Percentiles rank a stretch among this genome's conserved stretches.
Evolutionary conservation across 2,113 vertebrate species (phyloP).

Genomic region (Nothobranchius kuhntae): DNA sequence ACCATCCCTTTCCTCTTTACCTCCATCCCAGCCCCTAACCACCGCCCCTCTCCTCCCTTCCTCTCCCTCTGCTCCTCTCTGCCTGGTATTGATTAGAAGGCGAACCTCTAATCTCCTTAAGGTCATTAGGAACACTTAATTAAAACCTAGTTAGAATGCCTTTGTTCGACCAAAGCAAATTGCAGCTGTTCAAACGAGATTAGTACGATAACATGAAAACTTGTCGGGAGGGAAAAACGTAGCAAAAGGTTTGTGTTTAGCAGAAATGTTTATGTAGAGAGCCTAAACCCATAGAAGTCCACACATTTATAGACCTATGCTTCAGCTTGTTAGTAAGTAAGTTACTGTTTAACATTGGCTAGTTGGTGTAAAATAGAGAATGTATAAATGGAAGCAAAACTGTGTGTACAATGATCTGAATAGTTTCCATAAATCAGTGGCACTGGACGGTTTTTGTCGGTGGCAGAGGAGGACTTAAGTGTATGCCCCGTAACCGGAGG

Average conservation of each 20-base stretch:
- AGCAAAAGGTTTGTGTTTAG: conserved; percentile 54
- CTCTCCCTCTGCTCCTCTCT: conserved; percentile 80
- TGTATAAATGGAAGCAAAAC: conserved; percentile 16
- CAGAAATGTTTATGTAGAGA: conserved; percentile 69
- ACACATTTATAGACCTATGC: conserved; percentile 31
- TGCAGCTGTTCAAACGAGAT: conserved; percentile 82
- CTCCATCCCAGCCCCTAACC: conserved; percentile 67
- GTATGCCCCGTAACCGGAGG: too few relatives aligned
- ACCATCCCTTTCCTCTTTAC: conserved; percentile 37
- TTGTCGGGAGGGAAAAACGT: conserved; percentile 70
- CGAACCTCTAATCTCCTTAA: conserved; percentile 96
- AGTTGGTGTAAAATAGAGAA: conserved; percentile 11
- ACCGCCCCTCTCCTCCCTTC: conserved; percentile 58
- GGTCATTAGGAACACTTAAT: conserved; percentile 99
- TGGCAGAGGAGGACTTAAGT: too few relatives aligned
- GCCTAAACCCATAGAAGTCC: conserved; percentile 50
- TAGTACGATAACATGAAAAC: conserved; percentile 78
- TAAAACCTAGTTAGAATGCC: conserved; percentile 94
- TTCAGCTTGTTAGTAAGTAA: conserved; percentile 11
- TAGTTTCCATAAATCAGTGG: too few relatives aligned
- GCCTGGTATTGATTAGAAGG: conserved; percentile 96
- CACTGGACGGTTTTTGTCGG: too few relatives aligned
- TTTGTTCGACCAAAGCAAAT: conserved; percentile 81
- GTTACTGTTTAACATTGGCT: conserved; percentile 30
- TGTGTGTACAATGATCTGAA: not conserved